Evolutionary conservation across 2,113 vertebrate genomes (phyloP), one percentile per base, ranked within the genome.

Genomic region (Alligator sinensis): DNA sequence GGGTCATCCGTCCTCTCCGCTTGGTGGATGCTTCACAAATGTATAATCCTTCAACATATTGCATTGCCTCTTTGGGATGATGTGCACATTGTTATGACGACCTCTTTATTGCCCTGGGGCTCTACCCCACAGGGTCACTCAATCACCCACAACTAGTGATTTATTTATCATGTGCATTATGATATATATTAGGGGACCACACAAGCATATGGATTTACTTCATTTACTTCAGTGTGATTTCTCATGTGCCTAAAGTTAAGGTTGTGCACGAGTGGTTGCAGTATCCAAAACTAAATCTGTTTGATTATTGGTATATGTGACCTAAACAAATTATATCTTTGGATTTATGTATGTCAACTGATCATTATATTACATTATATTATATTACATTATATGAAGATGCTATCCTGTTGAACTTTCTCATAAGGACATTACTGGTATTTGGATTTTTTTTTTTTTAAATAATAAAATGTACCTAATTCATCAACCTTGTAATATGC

Each of bases 1-100:
- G 68, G 87, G 16, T 95, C 94, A 97, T 96, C 95, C 96, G 94
- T 94, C 96, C 90, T 80, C 86, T 85, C 91, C 5, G 93, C 91
- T 86, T 79, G 88, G 90, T 91, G 96, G 87, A 64, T 91, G 14
- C 87, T 58, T 80, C 77, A 68, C 94, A 93, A 93, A 96, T 80
- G 34, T 77, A 55, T 80, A 38, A 87, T 16, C 91, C 91, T 68
- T 54, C 84, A 82, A 86, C 61, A 86, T 25, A 70, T 74, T 90
- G 70, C 93, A 91, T 92, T 91, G 93, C 86, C 90, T 84, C 24
- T 90, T 80, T 74, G 68, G 88, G 70, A n/a, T 82, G 86, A 66
- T 25, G 0, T 34, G 80, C 81, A 83, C 0, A 1, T 89, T 4
- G 1, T 90, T 70, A 60, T 47, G 93, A 72, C 11, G 77, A 90